Evolutionary conservation across 1,140 invertebrate species (phyloP).

Genomic region (Hypothenemus hampei): DNA sequence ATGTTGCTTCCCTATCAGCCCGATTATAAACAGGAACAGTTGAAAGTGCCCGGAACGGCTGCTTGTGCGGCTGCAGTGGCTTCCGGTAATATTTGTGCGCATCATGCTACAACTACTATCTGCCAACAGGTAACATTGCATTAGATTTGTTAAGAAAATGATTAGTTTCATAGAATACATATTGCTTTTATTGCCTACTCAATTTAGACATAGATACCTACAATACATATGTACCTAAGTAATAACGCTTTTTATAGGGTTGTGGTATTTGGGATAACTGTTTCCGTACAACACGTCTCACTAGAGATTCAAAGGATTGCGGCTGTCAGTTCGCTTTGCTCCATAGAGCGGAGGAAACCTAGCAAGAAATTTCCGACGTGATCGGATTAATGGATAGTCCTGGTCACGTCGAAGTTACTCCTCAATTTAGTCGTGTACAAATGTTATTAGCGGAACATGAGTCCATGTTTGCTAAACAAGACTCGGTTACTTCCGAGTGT

Average conservation of each 20-base stretch:
- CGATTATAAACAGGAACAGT: conserved; percentile 78
- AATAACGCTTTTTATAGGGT: conserved; percentile 47
- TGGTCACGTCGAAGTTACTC: conserved; percentile 19
- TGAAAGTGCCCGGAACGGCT: conserved; percentile 74
- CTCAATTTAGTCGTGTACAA: conserved; percentile 28
- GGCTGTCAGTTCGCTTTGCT: conserved; percentile 82
- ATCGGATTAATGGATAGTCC: conserved; percentile 30
- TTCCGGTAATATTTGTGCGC: conserved; percentile 47
- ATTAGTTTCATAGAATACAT: too few species aligned
- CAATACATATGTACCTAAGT: too few species aligned
- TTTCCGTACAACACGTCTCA: conserved; percentile 72
- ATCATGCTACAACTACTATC: conserved; percentile 53
- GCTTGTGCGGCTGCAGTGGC: conserved; percentile 59
- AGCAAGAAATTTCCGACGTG: conserved; percentile 36
- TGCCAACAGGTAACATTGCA: conserved; percentile 65
- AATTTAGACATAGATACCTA: too few species aligned
- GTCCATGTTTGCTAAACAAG: conserved; percentile 13
- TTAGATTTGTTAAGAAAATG: too few species aligned
- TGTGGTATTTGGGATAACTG: conserved; percentile 79
- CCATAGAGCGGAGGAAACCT: conserved; percentile 64
- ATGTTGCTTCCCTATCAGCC: conserved; percentile 90
- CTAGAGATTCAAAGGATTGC: conserved; percentile 70
- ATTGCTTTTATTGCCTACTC: too few species aligned
- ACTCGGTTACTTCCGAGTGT: conserved; percentile 13
- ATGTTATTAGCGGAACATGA: conserved; percentile 22